phyloP scores from a whole-genome alignment of 2,797 vertebrate species.

The Sternarchorhynchus goeldii region DNA sequence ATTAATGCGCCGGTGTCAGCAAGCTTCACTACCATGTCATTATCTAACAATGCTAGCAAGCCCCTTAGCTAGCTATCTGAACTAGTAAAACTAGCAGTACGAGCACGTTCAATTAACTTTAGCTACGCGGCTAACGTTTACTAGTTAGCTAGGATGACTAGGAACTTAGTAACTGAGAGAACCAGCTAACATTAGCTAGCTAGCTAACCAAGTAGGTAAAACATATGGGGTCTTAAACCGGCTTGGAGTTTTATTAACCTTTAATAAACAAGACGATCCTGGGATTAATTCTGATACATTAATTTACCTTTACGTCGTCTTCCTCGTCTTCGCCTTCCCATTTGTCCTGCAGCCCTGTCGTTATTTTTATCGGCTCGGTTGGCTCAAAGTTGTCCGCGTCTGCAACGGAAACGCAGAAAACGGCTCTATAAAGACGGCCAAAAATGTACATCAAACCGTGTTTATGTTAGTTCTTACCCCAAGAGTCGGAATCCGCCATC shows the following conservation, averaged over 20 bases:
- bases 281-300: too few species aligned
- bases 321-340: constrained; percentile 92
- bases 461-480: constrained; percentile 80
- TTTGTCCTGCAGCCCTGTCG: constrained; percentile 77
- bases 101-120: background rate
- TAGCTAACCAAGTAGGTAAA: background rate
- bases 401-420: constrained; percentile 55
- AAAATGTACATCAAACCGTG: background rate
- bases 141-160: too few species aligned
- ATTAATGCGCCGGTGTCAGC: background rate
- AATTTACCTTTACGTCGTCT: constrained; percentile 86
- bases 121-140: too few species aligned
- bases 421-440: background rate
- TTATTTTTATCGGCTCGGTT: constrained; percentile 78
- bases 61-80: background rate
- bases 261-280: too few species aligned
- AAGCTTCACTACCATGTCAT: background rate
- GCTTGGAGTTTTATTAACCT: too few species aligned
- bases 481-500: constrained; percentile 85
- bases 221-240: background rate
- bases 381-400: constrained; percentile 88
- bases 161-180: too few species aligned
- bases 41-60: too few species aligned
- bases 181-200: background rate
- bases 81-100: background rate